Base-by-base conservation (phyloP, 2,113 vertebrate species). In the Mus musculus region DNA sequence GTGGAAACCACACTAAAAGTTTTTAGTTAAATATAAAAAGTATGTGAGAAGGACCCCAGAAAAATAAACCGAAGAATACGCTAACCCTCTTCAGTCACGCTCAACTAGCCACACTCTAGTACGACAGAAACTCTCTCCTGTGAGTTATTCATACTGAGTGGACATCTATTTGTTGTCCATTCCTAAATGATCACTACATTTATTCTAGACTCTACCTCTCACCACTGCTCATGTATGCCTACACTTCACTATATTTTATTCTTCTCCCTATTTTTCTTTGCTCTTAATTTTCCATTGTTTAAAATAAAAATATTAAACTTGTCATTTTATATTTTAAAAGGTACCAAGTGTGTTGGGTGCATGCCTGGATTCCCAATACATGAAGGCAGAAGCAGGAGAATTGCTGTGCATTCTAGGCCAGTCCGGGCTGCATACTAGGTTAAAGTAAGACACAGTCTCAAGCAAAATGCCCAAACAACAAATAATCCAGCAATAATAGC, bases 1-100 rank as follows among this genome's bases (percentile, higher is more conserved):
- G 49, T 22, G 39, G 87, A 94, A 96, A 76, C 11, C 14, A 72
- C 13, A 73, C n/a, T 81, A 33, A 82, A 19, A 67, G 10, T 52
- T 93, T 96, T 93, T 82, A 3, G 12, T 33, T 80, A 82, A 95
- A 39, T 39, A 84, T 80, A 67, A 95, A 88, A 93, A 71, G 26
- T 65, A 84, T 1, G 13, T 63, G 59, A 11, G 90, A 80, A 69
- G 75, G 88, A 36, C 8, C 12, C 36, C 9, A n/a, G 33, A 19
- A 56, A 94, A 78, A 73, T 39, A 85, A 93, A 91, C 56, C 63
- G 39, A 88, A 93, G 30, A 80, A 19, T 20, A 39, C 73, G 72
- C n/a, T 71, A 92, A 72, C 19, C 84, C 69, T 93, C 71, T 89
- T 75, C 84, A 94, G 16, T 33, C 24, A 54, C 3, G 22, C 28